phyloP scores from a whole-genome alignment of 2,888 invertebrate genomes.

The Nephrotoma guestfalica region DNA sequence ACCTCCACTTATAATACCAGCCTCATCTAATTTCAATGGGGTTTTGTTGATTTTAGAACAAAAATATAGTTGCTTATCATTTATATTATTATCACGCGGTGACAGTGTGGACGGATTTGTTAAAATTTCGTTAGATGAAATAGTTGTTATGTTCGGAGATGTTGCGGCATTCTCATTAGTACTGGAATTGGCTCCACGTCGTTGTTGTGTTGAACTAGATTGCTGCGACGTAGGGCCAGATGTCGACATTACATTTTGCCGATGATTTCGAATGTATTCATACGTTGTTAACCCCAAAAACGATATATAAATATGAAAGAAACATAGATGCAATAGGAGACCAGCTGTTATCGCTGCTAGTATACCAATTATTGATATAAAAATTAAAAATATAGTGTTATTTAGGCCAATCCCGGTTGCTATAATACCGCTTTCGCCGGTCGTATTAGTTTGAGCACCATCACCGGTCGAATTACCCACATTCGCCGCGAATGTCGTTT shows the following conservation, averaged over 20 bases:
- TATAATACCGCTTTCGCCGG: conserved; percentile 4
- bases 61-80: conserved; percentile 25
- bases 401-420: conserved; percentile 30
- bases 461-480: conserved; percentile 11
- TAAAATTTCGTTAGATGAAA: conserved; percentile 10
- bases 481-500: conserved; percentile 7
- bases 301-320: conserved; percentile 79
- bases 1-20: not conserved
- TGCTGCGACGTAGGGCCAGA: conserved; percentile 17
- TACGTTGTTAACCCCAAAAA: conserved; percentile 76
- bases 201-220: not conserved
- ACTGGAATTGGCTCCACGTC: not conserved
- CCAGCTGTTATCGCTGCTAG: conserved; percentile 62
- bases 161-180: not conserved
- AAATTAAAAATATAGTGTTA: conserved; percentile 42
- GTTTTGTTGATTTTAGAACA: conserved; percentile 22
- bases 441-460: conserved; percentile 6
- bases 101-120: conserved; percentile 12
- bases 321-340: conserved; percentile 66
- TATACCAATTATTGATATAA: conserved; percentile 47
- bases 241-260: conserved; percentile 25
- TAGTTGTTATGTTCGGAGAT: conserved; percentile 18
- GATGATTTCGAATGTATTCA: conserved; percentile 56
- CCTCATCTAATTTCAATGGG: conserved; percentile 7
- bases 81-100: conserved; percentile 9